Conservation (phyloP, 35 echinoderm and acorn worm species). For the Ophiothrix spiculata region DNA sequence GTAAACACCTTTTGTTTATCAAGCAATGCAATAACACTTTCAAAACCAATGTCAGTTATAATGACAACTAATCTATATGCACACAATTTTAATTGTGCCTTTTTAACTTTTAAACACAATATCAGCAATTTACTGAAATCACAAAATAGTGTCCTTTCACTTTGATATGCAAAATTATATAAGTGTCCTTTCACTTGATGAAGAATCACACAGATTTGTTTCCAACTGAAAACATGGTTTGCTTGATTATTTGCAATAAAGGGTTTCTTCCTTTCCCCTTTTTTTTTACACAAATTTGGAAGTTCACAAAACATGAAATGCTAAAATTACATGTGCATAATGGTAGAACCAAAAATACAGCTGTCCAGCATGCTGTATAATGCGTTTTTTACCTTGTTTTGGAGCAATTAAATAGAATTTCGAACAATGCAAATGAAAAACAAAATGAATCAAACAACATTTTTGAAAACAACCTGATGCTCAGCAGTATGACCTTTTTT, state of each 20-base stretch:
- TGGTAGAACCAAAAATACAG: background rate
- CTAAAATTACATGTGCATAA: background rate
- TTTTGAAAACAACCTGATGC: background rate
- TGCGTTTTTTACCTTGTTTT: background rate
- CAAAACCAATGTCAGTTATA: background rate
- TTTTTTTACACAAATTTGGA: background rate
- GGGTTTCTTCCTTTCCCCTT: background rate
- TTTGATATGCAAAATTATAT: background rate
- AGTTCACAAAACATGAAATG: background rate
- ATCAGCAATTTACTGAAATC: background rate
- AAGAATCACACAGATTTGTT: too few species aligned
- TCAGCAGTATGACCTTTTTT: background rate
- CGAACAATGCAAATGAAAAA: too few species aligned
- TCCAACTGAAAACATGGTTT: background rate
- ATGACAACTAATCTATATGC: background rate
- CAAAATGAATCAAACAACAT: background rate
- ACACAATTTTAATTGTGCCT: background rate
- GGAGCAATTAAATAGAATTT: too few species aligned
- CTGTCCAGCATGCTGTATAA: background rate
- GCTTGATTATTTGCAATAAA: background rate
- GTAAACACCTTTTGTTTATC: background rate
- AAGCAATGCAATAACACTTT: background rate
- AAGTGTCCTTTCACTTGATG: background rate
- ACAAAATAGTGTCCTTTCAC: background rate
- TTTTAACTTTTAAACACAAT: background rate